phyloP scores from a whole-genome alignment of 2,888 invertebrate genomes.

The Idaea dimidiata region DNA sequence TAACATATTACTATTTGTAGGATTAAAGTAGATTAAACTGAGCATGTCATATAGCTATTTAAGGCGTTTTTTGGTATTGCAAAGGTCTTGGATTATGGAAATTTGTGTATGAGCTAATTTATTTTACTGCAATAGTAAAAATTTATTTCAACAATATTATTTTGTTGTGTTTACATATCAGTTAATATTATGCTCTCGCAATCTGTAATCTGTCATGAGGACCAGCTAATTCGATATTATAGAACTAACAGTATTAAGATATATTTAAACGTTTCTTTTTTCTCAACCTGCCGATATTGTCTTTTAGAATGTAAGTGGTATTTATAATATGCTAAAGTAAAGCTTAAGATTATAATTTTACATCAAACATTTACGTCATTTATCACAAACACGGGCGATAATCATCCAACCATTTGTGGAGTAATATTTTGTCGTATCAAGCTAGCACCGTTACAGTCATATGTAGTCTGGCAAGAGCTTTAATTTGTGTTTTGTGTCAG shows the following conservation, averaged over 20 bases:
- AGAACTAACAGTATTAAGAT: neutral
- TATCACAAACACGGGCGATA: slow-evolving; percentile 8
- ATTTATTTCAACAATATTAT: neutral
- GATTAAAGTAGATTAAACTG: neutral
- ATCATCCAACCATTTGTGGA: slow-evolving; percentile 9
- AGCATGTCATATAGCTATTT: neutral
- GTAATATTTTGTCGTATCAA: slow-evolving; percentile 2
- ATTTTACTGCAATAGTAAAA: neutral
- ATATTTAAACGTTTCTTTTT: neutral
- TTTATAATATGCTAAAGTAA: neutral
- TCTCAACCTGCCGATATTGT: neutral
- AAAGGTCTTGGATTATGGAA: neutral
- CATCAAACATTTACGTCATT: neutral
- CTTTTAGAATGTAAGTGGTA: neutral
- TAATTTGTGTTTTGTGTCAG: slow-evolving; percentile 7
- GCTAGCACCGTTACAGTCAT: neutral
- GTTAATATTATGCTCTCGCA: neutral
- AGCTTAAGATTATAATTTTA: neutral
- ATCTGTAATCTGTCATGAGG: neutral
- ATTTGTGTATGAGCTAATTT: neutral
- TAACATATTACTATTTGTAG: neutral
- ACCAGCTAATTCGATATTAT: neutral
- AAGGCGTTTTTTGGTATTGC: neutral
- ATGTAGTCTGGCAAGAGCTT: slow-evolving; percentile 9
- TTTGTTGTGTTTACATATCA: neutral